Base-by-base conservation (phyloP, 2,888 invertebrate genomes). In the Parnassius glacialis region DNA sequence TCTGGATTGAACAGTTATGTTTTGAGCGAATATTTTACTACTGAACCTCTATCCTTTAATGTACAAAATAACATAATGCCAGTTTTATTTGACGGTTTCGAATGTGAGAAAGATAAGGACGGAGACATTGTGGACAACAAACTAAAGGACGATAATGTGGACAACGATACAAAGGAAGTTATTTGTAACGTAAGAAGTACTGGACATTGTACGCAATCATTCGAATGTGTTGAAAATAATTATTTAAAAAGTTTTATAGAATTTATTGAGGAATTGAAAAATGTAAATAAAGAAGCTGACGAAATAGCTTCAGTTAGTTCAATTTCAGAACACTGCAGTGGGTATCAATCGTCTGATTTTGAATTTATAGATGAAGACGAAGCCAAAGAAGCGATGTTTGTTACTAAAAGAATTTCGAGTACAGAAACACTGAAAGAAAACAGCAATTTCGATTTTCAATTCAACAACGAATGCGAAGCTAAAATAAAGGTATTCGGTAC, bases 331-430 rank as follows among this genome's bases (percentile, higher is more conserved):
- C 42, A 70, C 42, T 69, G 70, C 13, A 67, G 68, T 13, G 82
- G 80, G 2, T 87, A 87, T 56, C 70, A 82, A 64, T 87, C 88
- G 0, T 84, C 87, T 7, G 86, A 89, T 74, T 90, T 89, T 59
- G 88, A 89, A 72, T 85, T 87, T 67, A 85, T 88, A n/a, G 47
- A 56, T 3, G 71, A 71, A 57, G 65, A 65, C 20, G 68, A 72
- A 5, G 76, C 75, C 2, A 59, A 74, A 52, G 44, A 12, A 58
- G 34, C 9, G 2, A 41, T 25, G 20, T 3, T 51, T 25, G 12
- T 13, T 48, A 13, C 7, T 12, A 48, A 48, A 48, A 9, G 13
- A 44, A 41, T 20, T 10, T 45, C 45, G 3, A 45, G 12, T n/a
- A 48, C 7, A 9, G 11, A 25, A 25, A 51, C 25, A 51, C 5